Conservation (phyloP, 2,113 vertebrate species). For the Pitta sordida region DNA sequence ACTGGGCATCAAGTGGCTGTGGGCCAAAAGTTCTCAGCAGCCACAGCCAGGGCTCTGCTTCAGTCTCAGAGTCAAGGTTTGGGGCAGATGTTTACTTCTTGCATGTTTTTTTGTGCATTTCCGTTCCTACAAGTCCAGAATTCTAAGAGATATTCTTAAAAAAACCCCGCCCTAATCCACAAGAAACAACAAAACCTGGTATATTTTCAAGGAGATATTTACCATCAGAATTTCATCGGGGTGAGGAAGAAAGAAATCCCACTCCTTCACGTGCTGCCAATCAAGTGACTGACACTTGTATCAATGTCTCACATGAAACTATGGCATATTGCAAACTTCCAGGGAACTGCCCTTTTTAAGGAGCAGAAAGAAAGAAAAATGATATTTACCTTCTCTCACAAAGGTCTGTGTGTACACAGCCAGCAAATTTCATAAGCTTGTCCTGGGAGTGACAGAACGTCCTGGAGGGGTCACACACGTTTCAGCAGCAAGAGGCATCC, state of each 20-base stretch:
- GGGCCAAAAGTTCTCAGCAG: background rate
- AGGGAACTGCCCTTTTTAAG: constrained; percentile 14
- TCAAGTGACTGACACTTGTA: background rate
- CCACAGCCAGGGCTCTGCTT: background rate
- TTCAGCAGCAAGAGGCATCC: background rate
- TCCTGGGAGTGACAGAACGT: background rate
- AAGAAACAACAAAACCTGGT: background rate
- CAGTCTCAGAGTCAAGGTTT: background rate
- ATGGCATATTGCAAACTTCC: background rate
- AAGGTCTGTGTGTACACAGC: background rate
- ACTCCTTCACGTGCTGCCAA: background rate
- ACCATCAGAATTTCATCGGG: background rate
- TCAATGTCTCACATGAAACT: background rate
- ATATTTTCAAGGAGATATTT: background rate
- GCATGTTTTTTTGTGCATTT: background rate
- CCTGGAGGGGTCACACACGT: background rate
- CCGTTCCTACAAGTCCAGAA: background rate
- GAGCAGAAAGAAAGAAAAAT: background rate
- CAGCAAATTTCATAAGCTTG: background rate
- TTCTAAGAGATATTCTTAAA: background rate
- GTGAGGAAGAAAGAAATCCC: background rate
- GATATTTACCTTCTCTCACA: background rate
- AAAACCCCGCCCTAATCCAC: background rate
- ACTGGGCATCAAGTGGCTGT: background rate
- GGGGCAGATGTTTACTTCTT: background rate